Conservation (phyloP, 2,113 vertebrate genomes). For the Alaudala cheleensis region DNA sequence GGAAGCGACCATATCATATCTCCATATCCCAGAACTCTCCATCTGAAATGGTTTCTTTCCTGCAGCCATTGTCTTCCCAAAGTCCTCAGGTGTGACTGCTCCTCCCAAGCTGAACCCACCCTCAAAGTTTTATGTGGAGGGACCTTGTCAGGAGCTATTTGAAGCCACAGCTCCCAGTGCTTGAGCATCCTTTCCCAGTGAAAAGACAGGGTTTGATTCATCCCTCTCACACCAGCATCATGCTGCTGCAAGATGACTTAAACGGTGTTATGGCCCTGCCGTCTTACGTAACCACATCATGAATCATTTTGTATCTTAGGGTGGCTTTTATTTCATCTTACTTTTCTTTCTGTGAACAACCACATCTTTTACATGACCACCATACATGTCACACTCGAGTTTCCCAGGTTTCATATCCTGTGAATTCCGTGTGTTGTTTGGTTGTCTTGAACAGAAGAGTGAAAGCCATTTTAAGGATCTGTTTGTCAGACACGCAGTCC, state of each 20-base stretch:
- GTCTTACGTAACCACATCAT: background rate
- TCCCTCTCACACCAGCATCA: background rate
- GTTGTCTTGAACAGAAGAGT: background rate
- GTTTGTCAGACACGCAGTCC: background rate
- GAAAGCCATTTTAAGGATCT: background rate
- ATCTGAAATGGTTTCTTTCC: background rate
- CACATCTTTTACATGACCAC: background rate
- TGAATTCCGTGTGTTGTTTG: background rate
- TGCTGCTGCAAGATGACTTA: background rate
- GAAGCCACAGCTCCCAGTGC: background rate
- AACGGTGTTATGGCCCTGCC: background rate
- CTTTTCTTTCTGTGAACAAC: background rate
- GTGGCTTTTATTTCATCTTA: background rate
- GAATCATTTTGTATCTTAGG: background rate
- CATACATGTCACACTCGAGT: accelerated
- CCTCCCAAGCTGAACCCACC: background rate
- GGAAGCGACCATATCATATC: accelerated
- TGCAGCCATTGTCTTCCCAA: background rate
- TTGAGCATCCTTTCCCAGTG: background rate
- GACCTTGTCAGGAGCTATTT: background rate
- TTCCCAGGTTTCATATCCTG: background rate
- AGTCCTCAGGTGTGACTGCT: background rate
- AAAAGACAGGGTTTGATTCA: background rate
- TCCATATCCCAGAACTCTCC: accelerated
- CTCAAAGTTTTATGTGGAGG: background rate